phyloP scores from a whole-genome alignment of 2,888 invertebrate genomes.

The Mythimna albipuncta region DNA sequence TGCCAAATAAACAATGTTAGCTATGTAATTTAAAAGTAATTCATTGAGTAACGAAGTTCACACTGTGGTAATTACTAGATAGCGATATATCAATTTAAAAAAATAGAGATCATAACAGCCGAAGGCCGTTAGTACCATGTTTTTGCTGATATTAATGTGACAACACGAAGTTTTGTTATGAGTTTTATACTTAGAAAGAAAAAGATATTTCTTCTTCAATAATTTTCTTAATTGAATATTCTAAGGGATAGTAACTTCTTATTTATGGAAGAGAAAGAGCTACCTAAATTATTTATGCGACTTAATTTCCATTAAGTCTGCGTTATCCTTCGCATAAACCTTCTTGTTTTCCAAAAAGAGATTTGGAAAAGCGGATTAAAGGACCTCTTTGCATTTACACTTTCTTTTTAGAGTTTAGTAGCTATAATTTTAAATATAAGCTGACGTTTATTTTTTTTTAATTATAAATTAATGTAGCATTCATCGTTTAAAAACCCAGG shows the following conservation, averaged over 20 bases:
- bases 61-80: conserved; percentile 6
- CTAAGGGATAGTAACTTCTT: background rate
- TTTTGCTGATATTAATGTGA: conserved; percentile 5
- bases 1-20: background rate
- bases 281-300: conserved; percentile 15
- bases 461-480: no score
- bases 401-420: conserved; percentile 9
- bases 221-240: conserved; percentile 1
- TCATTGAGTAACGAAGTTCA: conserved; percentile 14
- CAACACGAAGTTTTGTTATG: background rate
- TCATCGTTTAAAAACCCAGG: no score
- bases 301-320: conserved; percentile 21
- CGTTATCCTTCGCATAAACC: conserved; percentile 15
- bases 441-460: background rate
- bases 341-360: conserved; percentile 19
- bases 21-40: background rate
- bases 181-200: background rate
- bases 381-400: conserved; percentile 2
- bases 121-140: background rate
- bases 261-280: conserved; percentile 13
- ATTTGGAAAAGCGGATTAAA: conserved; percentile 14
- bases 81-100: conserved; percentile 29
- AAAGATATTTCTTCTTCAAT: background rate
- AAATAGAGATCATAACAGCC: conserved; percentile 14
- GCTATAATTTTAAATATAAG: background rate